Evolutionary conservation across 2,888 invertebrate genomes (phyloP).

Genomic region (Resseliella maxima): DNA sequence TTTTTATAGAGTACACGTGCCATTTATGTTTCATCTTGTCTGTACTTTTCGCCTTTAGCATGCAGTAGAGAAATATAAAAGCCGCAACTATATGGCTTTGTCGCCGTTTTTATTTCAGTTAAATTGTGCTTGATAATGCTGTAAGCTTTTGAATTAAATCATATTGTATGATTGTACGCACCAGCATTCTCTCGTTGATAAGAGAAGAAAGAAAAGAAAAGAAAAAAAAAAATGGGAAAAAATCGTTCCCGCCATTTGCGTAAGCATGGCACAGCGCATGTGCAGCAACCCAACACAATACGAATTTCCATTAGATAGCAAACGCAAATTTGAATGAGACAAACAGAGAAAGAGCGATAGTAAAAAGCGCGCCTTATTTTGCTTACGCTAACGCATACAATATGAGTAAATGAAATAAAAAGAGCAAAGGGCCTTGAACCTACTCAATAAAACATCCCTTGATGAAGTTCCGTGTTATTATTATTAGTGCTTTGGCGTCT

Average conservation of each 20-base stretch:
- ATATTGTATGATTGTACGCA: neutral
- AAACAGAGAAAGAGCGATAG: neutral
- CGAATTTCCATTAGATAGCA: neutral
- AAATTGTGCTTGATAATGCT: neutral
- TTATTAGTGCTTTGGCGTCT: neutral
- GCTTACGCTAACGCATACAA: slow-evolving; percentile 1
- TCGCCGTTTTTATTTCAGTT: neutral
- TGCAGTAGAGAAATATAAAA: neutral
- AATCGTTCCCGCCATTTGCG: slow-evolving; percentile 45
- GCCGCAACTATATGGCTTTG: neutral
- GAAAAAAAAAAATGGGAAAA: neutral
- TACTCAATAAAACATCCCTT: slow-evolving; percentile 55
- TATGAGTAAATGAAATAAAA: neutral
- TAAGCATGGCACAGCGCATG: neutral
- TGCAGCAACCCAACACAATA: neutral
- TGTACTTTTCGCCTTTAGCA: neutral
- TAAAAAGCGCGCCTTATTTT: neutral
- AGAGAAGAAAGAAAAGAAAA: neutral
- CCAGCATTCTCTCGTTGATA: neutral
- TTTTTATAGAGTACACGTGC: slow-evolving; percentile 30
- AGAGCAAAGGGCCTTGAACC: slow-evolving; percentile 44
- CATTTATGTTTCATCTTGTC: neutral
- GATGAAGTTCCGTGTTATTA: slow-evolving; percentile 33
- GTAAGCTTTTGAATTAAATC: neutral
- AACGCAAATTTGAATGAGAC: neutral